Base-by-base conservation (phyloP, 2,888 invertebrate genomes). In the Gastrophysa polygoni region DNA sequence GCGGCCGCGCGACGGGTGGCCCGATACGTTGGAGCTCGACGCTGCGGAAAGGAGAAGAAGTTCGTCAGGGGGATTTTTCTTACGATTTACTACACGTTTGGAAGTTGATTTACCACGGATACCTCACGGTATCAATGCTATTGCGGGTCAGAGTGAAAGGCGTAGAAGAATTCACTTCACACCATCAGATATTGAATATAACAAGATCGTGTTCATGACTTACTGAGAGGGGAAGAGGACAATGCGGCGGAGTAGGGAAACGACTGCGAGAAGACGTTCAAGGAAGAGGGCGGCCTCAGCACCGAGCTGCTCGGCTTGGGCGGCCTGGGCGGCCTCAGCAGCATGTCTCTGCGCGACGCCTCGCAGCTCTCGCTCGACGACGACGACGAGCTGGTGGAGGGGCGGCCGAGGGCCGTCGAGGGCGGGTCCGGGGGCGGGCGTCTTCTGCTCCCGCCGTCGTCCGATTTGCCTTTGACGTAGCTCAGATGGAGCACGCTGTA, bases 401-500 rank as follows among this genome's bases (percentile, higher is more conserved):
- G 51, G 10, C 50, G 49, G n/a, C 29, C 47, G 8, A 57, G 57
- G 11, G 49, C 10, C 10, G 20, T 50, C 16, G 46, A 43, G 17
- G 3, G 6, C 52, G 34, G 20, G 16, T 10, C 11, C 38, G 2
- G 43, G 0, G 10, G 5, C 11, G 10, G 16, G 8, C 43, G 24
- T 10, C 14, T 8, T 5, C 54, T 8, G 6, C 5, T 48, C n/a
- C n/a, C 57, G 20, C 56, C 63, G 16, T 80, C 76, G 20, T 80
- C 75, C 60, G 81, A 81, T 66, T 76, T 73, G 14, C 73, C 73
- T 66, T 78, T 79, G 7, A 77, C 71, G 57, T 81, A 80, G 67
- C 78, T 78, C 61, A 76, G 77, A 64, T 84, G 83, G 17, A 85
- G 72, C 0, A 85, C 76, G n/a, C 77, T 80, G 58, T 82, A 74